phyloP scores from a whole-genome alignment of 2,113 vertebrate species.

The Argyrosomus japonicus region DNA sequence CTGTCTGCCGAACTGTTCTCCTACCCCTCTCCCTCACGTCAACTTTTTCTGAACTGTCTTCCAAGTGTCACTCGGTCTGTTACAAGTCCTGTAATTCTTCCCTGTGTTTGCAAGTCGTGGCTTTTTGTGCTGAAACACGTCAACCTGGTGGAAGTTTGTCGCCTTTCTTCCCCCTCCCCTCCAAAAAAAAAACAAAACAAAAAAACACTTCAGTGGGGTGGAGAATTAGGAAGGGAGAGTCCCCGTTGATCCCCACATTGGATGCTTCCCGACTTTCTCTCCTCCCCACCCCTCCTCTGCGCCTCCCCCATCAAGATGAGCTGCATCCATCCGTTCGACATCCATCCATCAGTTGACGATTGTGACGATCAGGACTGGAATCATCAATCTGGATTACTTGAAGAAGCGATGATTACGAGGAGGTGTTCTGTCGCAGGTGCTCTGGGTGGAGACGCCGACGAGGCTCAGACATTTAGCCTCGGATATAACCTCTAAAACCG shows the following conservation, averaged over 20 bases:
- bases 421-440: constrained; percentile 51
- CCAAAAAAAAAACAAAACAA: neutral
- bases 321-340: constrained; percentile 61
- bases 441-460: constrained; percentile 31
- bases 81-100: constrained; percentile 69
- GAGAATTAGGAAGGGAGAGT: constrained; percentile 12
- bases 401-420: constrained; percentile 62
- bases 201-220: constrained; percentile 24
- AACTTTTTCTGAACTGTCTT: constrained; percentile 70
- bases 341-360: constrained; percentile 60
- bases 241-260: constrained; percentile 3
- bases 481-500: neutral
- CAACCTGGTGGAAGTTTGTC: constrained; percentile 29
- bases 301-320: constrained; percentile 19
- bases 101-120: constrained; percentile 63
- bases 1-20: constrained; percentile 42
- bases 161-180: fast-evolving
- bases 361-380: constrained; percentile 71
- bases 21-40: neutral
- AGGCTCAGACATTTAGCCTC: constrained; percentile 26
- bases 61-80: constrained; percentile 78
- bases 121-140: constrained; percentile 66
- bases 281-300: neutral
- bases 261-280: constrained; percentile 39
- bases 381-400: constrained; percentile 83